Conservation (phyloP, 2,797 vertebrate genomes). For the Ateles fusciceps region DNA sequence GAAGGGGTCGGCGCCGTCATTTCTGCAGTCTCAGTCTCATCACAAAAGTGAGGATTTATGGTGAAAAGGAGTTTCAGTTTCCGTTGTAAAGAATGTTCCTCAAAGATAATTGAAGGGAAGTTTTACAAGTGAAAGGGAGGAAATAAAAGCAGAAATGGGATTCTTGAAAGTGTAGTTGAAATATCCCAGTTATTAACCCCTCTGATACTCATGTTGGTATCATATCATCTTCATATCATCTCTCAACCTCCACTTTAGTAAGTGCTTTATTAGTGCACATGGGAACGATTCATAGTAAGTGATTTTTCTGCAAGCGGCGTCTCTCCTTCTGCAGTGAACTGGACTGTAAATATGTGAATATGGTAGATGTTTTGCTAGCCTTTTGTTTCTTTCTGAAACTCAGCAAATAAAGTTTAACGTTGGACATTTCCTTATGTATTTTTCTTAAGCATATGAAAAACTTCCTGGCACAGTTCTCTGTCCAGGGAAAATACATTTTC, state of each 20-base stretch:
- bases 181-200: neutral
- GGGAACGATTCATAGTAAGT: neutral
- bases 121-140: neutral
- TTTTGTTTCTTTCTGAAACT: conserved; percentile 42
- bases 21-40: neutral
- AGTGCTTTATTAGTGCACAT: neutral
- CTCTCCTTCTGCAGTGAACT: neutral
- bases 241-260: neutral
- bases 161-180: neutral
- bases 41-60: neutral
- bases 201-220: neutral
- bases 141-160: neutral
- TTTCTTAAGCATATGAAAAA: neutral
- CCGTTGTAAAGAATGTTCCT: neutral
- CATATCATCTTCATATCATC: neutral
- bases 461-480: neutral
- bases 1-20: neutral
- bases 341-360: neutral
- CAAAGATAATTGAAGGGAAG: conserved; percentile 3
- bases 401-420: neutral
- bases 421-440: neutral
- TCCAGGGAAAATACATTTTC: neutral
- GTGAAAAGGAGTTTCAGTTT: neutral
- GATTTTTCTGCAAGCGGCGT: neutral
- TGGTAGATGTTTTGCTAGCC: neutral